phyloP scores from a whole-genome alignment of 2,113 vertebrate species.

The Lepus americanus region DNA sequence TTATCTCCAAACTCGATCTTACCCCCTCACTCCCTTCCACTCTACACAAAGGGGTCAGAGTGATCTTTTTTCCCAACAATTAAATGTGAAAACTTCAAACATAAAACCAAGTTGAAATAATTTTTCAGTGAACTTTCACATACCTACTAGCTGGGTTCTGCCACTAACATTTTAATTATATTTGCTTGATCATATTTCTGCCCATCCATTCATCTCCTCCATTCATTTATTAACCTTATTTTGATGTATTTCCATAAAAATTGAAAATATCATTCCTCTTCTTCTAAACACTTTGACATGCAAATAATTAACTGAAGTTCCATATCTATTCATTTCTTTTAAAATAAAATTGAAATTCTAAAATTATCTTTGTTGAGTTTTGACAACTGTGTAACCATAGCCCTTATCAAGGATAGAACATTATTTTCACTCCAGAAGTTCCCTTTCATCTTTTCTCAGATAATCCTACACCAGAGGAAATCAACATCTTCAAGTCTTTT shows the following conservation, averaged over 20 bases:
- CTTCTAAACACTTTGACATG: not conserved
- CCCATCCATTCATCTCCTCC: not conserved
- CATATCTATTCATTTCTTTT: not conserved
- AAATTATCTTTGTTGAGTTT: slow-evolving; percentile 32
- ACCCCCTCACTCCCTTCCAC: too few species aligned
- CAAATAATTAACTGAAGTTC: not conserved
- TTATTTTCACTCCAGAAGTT: not conserved
- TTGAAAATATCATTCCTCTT: not conserved
- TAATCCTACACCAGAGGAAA: not conserved
- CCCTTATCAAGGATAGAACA: not conserved
- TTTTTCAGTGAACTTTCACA: not conserved
- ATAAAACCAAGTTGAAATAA: not conserved
- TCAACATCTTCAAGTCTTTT: not conserved
- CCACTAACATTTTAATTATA: slow-evolving; percentile 5
- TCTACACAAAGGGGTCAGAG: not conserved
- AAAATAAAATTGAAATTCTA: not conserved
- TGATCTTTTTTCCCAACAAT: not conserved
- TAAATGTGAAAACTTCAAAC: not conserved
- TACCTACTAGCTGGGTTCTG: not conserved
- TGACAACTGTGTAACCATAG: not conserved
- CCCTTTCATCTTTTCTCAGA: not conserved
- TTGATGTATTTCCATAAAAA: slow-evolving; percentile 28
- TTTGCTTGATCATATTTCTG: not conserved
- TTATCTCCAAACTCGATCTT: not conserved
- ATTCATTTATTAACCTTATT: not conserved